Evolutionary conservation across 2,797 vertebrate genomes (phyloP).

Genomic region (Microctenopoma steveboyesi): DNA sequence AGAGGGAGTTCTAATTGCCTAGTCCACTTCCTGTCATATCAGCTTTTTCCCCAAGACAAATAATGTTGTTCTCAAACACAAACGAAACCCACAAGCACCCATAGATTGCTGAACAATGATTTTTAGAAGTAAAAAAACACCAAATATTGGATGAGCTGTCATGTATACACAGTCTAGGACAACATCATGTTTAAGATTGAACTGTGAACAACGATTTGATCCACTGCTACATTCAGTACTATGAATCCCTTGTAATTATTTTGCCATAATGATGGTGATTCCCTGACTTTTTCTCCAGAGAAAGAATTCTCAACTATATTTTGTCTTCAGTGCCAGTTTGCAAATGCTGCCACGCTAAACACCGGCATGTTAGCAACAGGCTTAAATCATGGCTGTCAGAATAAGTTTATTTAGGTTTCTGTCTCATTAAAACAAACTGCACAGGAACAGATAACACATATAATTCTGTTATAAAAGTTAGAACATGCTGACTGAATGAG

Average conservation of each 20-base stretch:
- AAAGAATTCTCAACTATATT: too few relatives aligned
- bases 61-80: slow-evolving; percentile 16
- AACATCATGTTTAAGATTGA: not conserved
- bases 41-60: slow-evolving; percentile 25
- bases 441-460: too few relatives aligned
- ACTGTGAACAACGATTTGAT: not conserved
- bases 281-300: not conserved
- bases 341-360: not conserved
- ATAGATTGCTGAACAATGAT: not conserved
- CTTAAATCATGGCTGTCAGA: too few relatives aligned
- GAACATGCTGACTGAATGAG: slow-evolving; percentile 4
- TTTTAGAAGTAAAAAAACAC: not conserved
- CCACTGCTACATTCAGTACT: not conserved
- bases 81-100: slow-evolving; percentile 16
- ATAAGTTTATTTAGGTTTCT: not conserved
- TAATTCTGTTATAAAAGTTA: not conserved
- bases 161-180: not conserved
- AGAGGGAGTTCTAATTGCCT: slow-evolving; percentile 36
- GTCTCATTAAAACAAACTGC: not conserved
- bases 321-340: too few relatives aligned
- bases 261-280: not conserved
- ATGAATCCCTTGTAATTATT: not conserved
- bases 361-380: not conserved
- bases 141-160: not conserved
- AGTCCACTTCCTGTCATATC: slow-evolving; percentile 23